Conservation (phyloP, 2,113 vertebrate genomes). For the Channa argus region DNA sequence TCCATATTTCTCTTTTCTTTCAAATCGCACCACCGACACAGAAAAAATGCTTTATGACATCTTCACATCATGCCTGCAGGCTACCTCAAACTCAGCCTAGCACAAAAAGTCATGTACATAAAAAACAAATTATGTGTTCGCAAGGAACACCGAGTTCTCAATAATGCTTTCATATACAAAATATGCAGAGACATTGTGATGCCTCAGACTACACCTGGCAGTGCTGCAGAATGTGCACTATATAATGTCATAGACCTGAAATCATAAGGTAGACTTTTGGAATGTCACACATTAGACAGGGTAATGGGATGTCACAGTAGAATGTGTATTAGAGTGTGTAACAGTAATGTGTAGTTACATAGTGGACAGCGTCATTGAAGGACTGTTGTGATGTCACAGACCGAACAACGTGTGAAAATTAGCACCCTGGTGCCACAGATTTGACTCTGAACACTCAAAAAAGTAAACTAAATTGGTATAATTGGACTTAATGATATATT, state of each 20-base stretch:
- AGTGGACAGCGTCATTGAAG: background rate
- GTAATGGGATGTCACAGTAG: background rate
- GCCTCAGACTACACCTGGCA: background rate
- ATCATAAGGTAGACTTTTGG: background rate
- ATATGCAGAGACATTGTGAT: background rate
- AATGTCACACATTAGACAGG: conserved; percentile 11
- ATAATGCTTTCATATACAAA: conserved; percentile 4
- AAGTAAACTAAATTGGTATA: too few species aligned
- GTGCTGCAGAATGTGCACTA: too few species aligned
- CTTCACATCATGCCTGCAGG: conserved; percentile 39
- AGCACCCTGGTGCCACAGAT: background rate
- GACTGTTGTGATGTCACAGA: background rate
- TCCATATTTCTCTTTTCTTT: conserved; percentile 9
- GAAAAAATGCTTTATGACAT: conserved; percentile 33
- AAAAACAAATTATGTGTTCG: conserved; percentile 23
- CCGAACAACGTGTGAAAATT: background rate
- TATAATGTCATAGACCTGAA: background rate
- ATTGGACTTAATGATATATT: background rate
- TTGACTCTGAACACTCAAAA: too few species aligned
- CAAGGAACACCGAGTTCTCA: conserved; percentile 9
- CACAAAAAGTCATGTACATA: conserved; percentile 10
- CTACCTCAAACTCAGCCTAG: conserved; percentile 22
- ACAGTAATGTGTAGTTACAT: background rate
- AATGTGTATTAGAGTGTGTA: background rate
- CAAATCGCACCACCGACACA: conserved; percentile 13